Conservation (phyloP, 2,113 vertebrate species). For the Oxyruncus cristatus region DNA sequence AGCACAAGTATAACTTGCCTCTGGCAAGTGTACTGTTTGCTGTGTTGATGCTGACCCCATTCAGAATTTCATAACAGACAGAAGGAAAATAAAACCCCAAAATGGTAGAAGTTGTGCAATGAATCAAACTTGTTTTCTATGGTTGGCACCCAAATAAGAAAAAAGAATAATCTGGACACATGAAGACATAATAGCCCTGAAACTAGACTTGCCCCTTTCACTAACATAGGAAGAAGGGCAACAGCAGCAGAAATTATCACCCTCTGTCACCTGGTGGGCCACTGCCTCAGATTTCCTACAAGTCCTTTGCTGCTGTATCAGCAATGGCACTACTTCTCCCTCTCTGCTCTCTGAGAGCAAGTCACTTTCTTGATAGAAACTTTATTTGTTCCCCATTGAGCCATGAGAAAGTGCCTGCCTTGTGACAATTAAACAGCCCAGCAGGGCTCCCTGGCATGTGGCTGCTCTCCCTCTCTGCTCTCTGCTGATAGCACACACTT, state of each 20-base stretch:
- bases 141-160: background rate
- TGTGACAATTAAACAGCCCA: accelerated
- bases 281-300: background rate
- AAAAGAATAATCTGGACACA: background rate
- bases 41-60: background rate
- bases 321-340: background rate
- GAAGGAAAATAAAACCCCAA: background rate
- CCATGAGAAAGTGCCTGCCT: accelerated
- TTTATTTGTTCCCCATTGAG: background rate
- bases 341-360: background rate
- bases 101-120: background rate
- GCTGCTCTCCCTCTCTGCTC: background rate
- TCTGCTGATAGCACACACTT: background rate
- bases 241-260: background rate
- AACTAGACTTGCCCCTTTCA: background rate
- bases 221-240: background rate
- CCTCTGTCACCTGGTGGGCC: accelerated
- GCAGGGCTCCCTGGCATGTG: accelerated
- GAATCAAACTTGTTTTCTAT: background rate
- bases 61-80: background rate
- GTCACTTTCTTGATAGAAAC: background rate
- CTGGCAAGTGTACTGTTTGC: background rate
- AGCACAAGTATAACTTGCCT: background rate
- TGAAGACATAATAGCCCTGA: background rate
- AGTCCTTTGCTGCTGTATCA: background rate